Conservation (phyloP, 23 tunicate species). For the Botrylloides violaceus region DNA sequence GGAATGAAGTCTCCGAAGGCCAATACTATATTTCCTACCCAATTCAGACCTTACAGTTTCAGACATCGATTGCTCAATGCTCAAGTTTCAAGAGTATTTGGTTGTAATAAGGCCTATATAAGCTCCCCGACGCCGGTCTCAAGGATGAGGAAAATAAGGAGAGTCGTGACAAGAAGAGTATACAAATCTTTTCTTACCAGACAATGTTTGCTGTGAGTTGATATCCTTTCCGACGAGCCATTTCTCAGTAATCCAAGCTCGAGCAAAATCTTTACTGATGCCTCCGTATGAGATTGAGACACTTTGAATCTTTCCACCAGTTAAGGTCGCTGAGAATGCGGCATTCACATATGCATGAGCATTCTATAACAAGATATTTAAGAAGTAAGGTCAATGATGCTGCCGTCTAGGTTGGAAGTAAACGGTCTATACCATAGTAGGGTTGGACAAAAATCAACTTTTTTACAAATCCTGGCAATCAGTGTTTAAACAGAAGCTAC, state of each 20-base stretch:
- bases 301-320: neutral
- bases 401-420: no score
- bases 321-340: conserved; percentile 37
- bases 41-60: no score
- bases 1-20: neutral
- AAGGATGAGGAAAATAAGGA: no score
- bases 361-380: conserved; percentile 34
- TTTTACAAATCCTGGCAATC: no score
- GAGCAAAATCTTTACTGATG: conserved; percentile 37
- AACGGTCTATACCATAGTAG: no score
- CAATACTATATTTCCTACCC: neutral
- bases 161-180: no score
- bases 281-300: conserved; percentile 47
- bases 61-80: no score
- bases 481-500: neutral
- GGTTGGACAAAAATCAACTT: no score
- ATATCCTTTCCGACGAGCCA: conserved; percentile 45
- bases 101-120: no score
- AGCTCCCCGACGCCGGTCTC: no score
- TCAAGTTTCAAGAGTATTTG: no score
- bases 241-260: conserved; percentile 55
- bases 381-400: no score
- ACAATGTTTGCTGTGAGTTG: conserved; percentile 36
- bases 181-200: conserved; percentile 37
- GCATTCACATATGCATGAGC: conserved; percentile 79